These are phyloP conservation scores for Hypotaenidia okinawae DNA, from an alignment of 2,797 vertebrate genomes.

Conservation along the genomic window DNA sequence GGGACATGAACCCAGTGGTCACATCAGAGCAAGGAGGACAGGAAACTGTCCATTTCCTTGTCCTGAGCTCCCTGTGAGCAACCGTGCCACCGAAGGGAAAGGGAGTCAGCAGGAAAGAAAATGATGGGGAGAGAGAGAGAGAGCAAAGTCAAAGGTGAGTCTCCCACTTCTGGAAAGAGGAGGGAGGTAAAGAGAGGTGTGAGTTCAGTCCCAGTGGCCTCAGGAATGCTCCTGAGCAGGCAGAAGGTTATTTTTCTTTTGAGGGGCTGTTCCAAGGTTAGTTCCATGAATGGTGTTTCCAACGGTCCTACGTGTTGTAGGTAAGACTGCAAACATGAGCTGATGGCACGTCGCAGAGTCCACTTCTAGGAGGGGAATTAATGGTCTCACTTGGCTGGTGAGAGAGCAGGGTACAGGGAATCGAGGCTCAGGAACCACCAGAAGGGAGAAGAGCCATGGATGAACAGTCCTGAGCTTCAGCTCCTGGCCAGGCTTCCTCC, in stretches of 20 bases:
- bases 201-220: not conserved
- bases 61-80: not conserved
- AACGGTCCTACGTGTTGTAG: not conserved
- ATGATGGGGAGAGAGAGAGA: not conserved
- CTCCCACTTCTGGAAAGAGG: not conserved
- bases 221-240: not conserved
- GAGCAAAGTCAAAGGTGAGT: not conserved
- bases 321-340: not conserved
- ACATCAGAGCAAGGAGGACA: not conserved
- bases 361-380: rapidly evolving
- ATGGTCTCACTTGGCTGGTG: not conserved
- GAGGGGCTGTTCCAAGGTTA: not conserved
- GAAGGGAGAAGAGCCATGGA: not conserved
- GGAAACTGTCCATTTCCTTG: rapidly evolving
- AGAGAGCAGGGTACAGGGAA: not conserved
- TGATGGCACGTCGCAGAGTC: too few species aligned
- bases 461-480: too few species aligned
- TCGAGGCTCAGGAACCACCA: not conserved
- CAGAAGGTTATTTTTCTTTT: not conserved
- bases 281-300: not conserved
- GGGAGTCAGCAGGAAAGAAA: not conserved
- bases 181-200: not conserved
- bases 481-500: not conserved
- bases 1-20: rapidly evolving
- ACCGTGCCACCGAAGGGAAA: rapidly evolving